Base-by-base conservation (phyloP, 1,140 invertebrate genomes). In the Drosophila baimaii region DNA sequence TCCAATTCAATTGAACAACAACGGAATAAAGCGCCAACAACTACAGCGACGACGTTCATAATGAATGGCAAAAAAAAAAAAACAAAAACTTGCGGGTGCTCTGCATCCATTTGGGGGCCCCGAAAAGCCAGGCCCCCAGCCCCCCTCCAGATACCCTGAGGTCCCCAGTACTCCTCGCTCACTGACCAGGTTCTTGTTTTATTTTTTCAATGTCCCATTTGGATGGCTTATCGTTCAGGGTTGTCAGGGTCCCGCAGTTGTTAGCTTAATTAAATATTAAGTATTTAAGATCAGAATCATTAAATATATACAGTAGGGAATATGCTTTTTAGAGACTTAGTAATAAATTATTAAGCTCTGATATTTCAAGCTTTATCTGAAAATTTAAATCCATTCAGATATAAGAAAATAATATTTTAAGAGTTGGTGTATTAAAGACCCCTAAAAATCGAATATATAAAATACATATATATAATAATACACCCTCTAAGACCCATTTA, bases 1-100 rank as follows among this genome's bases (percentile, higher is more conserved):
- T 75, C 79, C 74, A 75, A 89, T 91, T 89, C 76, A 86, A 90
- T 90, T 90, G 79, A 90, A 88, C 81, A 75, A 76, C 65, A 61
- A 66, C 62, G 66, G 74, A 78, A 75, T 35, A 54, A 54, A 54
- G 51, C 51, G 51, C 51, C 51, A 54, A 47, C 78, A 81, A 70
- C 63, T 64, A 74, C 77, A 90, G 68, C 80, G 66, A 81, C 51
- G 65, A 68, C 86, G 81, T 80, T 83, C 69, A 76, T 79, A 77
- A 75, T 89, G 85, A 89, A 84, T 79, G 66, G 77, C 59, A 71
- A 54, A 54, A 65, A 54, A 17, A 49, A 49, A 46, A 23, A 44
- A 21, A 21, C n/a, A 46, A 47, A n/a, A 58, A 77, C 56, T 70
- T 77, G 75, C 59, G 55, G 72, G 72, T 43, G 61, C 81, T 46